These are phyloP conservation scores for Drosophila ananassae DNA, from an alignment of 1,140 invertebrate genomes.

Conservation along the genomic window DNA sequence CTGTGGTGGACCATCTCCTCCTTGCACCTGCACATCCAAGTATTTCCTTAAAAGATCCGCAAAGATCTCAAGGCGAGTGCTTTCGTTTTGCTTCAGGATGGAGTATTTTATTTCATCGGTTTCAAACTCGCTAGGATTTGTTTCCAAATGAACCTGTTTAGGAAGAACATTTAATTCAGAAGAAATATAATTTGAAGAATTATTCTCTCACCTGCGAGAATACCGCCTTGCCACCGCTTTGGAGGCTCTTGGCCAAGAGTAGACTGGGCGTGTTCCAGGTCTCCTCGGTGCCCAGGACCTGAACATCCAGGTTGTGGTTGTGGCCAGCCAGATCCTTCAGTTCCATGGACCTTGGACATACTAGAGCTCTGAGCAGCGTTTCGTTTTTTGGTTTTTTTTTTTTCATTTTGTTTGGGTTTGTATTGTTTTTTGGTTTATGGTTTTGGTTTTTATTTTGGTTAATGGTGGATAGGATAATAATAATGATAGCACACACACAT, in stretches of 20 bases:
- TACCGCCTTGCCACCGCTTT: slow-evolving; percentile 88
- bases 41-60: slow-evolving; percentile 89
- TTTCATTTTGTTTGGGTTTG: slow-evolving; percentile 39
- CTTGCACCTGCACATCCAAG: slow-evolving; percentile 88
- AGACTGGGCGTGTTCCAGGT: slow-evolving; percentile 94
- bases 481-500: slow-evolving; percentile 63
- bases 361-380: slow-evolving; percentile 83
- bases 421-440: slow-evolving; percentile 37
- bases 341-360: slow-evolving; percentile 85
- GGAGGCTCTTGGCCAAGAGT: slow-evolving; percentile 88
- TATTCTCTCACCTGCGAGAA: slow-evolving; percentile 90
- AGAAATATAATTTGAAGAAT: background rate
- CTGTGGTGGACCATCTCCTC: background rate
- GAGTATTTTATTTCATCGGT: slow-evolving; percentile 87
- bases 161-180: background rate
- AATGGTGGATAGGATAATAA: slow-evolving; percentile 61
- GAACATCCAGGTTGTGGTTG: slow-evolving; percentile 88
- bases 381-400: slow-evolving; percentile 51
- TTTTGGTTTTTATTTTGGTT: slow-evolving; percentile 60
- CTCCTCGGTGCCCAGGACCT: slow-evolving; percentile 91
- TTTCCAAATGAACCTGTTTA: slow-evolving; percentile 87
- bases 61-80: slow-evolving; percentile 90
- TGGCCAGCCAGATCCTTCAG: slow-evolving; percentile 88
- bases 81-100: slow-evolving; percentile 87
- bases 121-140: slow-evolving; percentile 87